A percentile compares a stretch with the other conserved stretches of the same genome.
phyloP scores from a whole-genome alignment of 2,888 invertebrate genomes.

The Noctua comes region DNA sequence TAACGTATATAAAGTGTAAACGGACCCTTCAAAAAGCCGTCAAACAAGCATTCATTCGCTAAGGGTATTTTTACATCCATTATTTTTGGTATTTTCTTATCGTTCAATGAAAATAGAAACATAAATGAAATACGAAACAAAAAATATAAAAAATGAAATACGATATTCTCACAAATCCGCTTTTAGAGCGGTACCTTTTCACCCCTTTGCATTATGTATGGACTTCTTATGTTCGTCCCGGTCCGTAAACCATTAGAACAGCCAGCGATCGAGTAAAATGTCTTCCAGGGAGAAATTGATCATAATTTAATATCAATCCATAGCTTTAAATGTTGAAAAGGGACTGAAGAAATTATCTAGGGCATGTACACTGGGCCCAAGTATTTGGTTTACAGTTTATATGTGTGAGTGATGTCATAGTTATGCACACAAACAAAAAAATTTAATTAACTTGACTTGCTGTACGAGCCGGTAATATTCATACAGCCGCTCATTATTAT shows the following conservation, averaged over 20 bases:
- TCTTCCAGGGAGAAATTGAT: constrained; percentile 21
- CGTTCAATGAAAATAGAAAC: too few relatives aligned
- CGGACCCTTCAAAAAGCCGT: too few relatives aligned
- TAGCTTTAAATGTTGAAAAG: neutral
- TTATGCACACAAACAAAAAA: too few relatives aligned
- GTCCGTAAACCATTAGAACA: constrained; percentile 14
- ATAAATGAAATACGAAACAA: neutral
- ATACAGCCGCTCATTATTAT: too few relatives aligned
- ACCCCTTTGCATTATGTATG: neutral
- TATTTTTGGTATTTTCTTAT: neutral
- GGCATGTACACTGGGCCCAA: too few relatives aligned
- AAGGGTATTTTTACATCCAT: too few relatives aligned
- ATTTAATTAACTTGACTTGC: too few relatives aligned
- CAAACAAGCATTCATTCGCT: too few relatives aligned
- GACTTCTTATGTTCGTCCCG: neutral
- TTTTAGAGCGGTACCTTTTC: neutral
- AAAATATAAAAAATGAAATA: neutral
- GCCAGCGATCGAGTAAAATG: constrained; percentile 4
- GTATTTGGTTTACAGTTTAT: too few relatives aligned
- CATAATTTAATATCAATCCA: constrained; percentile 15
- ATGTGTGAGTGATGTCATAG: too few relatives aligned
- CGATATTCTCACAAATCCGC: neutral
- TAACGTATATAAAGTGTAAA: too few relatives aligned
- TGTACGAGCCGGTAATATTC: too few relatives aligned
- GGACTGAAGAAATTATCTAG: neutral